Evolutionary conservation across 2,113 vertebrate species (phyloP).

Genomic region (Numida meleagris): DNA sequence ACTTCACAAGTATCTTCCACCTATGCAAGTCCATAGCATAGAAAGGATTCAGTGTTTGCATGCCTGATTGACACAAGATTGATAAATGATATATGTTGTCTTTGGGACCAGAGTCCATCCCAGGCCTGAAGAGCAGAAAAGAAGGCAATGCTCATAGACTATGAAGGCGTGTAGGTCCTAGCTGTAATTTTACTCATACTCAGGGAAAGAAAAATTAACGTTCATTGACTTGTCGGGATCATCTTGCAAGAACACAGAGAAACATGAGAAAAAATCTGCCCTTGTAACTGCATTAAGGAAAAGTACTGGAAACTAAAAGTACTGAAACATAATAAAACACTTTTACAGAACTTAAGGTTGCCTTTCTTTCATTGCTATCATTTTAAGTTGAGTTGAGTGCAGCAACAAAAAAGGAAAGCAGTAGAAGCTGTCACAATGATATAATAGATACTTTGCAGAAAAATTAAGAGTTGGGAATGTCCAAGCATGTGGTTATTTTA

Average conservation of each 20-base stretch:
- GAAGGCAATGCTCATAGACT: accelerated
- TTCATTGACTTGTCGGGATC: neutral
- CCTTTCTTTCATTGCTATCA: neutral
- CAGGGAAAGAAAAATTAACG: neutral
- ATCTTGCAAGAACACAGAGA: neutral
- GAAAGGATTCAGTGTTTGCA: neutral
- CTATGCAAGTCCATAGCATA: accelerated
- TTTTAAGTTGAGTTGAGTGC: neutral
- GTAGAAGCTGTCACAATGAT: neutral
- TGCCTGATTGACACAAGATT: neutral
- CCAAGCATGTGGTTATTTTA: neutral
- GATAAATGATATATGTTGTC: accelerated
- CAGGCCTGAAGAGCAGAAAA: neutral
- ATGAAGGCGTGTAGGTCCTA: neutral
- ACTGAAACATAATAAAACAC: neutral
- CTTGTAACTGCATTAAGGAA: neutral
- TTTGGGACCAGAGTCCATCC: neutral
- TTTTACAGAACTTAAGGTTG: neutral
- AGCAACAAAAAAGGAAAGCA: neutral
- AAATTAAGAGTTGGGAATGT: neutral
- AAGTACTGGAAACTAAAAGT: neutral
- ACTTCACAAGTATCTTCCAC: neutral
- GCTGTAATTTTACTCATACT: neutral
- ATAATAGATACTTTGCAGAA: neutral
- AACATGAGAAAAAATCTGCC: neutral